Evolutionary conservation across 1,140 invertebrate species (phyloP), one percentile per base, ranked within the genome.

Genomic region (Listronotus bonariensis): DNA sequence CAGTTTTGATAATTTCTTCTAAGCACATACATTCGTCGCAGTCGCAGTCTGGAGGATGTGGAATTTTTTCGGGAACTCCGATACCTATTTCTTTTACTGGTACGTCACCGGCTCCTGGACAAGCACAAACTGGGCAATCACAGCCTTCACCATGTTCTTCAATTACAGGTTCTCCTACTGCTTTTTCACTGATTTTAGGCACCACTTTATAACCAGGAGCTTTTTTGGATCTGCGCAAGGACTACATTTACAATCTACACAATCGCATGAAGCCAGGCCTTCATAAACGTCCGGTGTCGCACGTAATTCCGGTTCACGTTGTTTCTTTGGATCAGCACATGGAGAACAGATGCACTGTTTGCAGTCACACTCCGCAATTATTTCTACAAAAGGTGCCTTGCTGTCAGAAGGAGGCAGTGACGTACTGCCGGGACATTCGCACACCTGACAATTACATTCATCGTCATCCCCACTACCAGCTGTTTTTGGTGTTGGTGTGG

Each of bases 171-270:
- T 18, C 26, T 14, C 31, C 20, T 26, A 26, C 20, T 26, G 20
- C 26, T 43, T 6, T 58, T 53, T 53, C 15, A 15, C 31, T 10
- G 17, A n/a, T 17, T 18, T 48, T 18, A 3, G 36, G 1, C 38
- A 20, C 41, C 18, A 15, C 48, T 15, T 20, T 11, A 6, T 8
- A 12, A 15, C 14, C 55, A 26, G 38, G 9, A 4, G n/a, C 32
- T 48, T 64, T 54, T 58, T 68, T 11, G 55, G 59, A 68, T 70
- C 68, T 3, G 59, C 20, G 54, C 68, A 70, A 8, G 68, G 65
- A 14, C 18, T 32, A 51, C 68, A 70, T 15, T 68, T 36, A 41
- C 68, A 70, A 11, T 68, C 57, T 10, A 36, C 12, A 26, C 68
- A 70, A n/a, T 70, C 65, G 42, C 68, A 70, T 15, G 46, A 43